Evolutionary conservation across 2,797 vertebrate genomes (phyloP).

Genomic region (Cygnus olor): DNA sequence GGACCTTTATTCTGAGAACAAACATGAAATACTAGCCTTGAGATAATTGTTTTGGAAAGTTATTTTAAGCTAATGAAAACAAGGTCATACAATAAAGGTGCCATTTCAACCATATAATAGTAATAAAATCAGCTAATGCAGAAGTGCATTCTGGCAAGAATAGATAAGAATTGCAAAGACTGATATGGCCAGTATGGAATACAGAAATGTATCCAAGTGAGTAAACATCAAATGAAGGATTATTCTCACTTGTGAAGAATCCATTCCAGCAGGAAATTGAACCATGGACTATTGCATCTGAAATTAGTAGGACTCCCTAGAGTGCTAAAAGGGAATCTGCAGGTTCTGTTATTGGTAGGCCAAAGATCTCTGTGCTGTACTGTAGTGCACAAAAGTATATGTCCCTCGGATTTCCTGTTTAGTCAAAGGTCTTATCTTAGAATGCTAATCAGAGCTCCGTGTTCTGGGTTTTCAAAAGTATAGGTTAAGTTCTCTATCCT

Average conservation of each 20-base stretch:
- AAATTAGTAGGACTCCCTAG: slow-evolving; percentile 48
- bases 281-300: slow-evolving; percentile 46
- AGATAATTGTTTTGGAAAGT: background rate
- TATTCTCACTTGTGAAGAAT: slow-evolving; percentile 73
- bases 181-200: slow-evolving; percentile 31
- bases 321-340: slow-evolving; percentile 5
- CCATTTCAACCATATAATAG: background rate
- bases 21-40: background rate
- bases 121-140: background rate
- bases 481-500: background rate
- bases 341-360: background rate
- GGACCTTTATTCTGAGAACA: background rate
- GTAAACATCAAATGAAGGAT: slow-evolving; percentile 75
- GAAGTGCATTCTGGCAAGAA: slow-evolving; percentile 33
- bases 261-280: slow-evolving; percentile 75
- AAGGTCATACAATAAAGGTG: background rate
- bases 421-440: background rate
- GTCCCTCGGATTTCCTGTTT: background rate
- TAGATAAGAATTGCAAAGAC: slow-evolving; percentile 19
- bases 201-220: slow-evolving; percentile 72
- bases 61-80: background rate
- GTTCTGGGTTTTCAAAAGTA: background rate
- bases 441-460: background rate
- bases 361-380: background rate
- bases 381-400: background rate